phyloP scores from a whole-genome alignment of 2,797 vertebrate species.

The Chromobotia macracanthus region DNA sequence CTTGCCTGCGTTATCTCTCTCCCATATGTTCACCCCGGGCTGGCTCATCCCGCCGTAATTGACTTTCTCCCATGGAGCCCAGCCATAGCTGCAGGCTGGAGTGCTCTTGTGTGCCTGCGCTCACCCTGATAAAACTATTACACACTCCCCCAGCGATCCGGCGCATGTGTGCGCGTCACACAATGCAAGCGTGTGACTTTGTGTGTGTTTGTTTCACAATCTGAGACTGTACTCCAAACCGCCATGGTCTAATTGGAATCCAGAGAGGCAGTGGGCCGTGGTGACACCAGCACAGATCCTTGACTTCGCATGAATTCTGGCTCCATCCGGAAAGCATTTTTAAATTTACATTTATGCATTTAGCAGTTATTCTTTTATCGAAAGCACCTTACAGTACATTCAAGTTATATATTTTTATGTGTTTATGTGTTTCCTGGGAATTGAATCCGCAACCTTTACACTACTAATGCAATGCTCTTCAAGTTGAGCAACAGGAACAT shows the following conservation, averaged over 20 bases:
- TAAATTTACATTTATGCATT: not conserved
- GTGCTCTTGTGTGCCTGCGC: constrained; percentile 75
- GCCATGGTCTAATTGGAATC: constrained; percentile 55
- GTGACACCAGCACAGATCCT: constrained; percentile 54
- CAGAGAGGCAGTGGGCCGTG: constrained; percentile 42
- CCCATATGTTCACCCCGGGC: constrained; percentile 84
- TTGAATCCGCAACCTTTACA: too few species aligned
- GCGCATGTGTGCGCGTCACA: constrained; percentile 34
- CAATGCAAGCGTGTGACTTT: constrained; percentile 9
- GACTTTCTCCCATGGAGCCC: constrained; percentile 85
- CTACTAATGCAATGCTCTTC: too few species aligned
- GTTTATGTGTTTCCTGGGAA: too few species aligned
- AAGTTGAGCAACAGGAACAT: too few species aligned
- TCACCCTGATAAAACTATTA: constrained; percentile 78
- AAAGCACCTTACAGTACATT: too few species aligned
- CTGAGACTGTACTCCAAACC: constrained; percentile 52
- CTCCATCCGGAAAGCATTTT: constrained; percentile 24
- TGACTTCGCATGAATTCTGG: constrained; percentile 49
- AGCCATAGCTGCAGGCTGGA: constrained; percentile 81
- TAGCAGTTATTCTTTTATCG: too few species aligned
- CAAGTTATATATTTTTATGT: too few species aligned
- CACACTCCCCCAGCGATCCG: constrained; percentile 63
- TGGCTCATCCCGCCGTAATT: constrained; percentile 84
- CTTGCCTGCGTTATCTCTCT: constrained; percentile 82
- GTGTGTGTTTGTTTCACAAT: constrained; percentile 51